Conservation (phyloP, 2,113 vertebrate genomes). For the Onychorhynchus coronatus region DNA sequence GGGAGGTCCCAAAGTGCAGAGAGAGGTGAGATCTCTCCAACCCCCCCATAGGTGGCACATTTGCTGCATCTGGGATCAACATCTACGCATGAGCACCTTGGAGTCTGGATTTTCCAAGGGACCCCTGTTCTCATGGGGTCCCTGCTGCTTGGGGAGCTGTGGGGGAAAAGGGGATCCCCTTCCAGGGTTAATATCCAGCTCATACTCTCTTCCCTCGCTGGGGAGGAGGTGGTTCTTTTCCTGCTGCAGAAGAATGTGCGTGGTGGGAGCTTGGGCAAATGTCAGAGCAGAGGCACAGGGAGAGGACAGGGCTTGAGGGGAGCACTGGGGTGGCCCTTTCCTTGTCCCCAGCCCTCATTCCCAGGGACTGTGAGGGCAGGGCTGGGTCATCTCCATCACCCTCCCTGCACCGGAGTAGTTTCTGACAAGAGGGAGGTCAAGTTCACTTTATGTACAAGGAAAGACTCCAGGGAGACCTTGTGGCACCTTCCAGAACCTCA, state of each 20-base stretch:
- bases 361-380: not conserved
- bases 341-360: not conserved
- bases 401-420: not conserved
- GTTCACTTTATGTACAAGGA: rapidly evolving
- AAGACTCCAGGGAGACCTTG: too few relatives aligned
- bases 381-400: not conserved
- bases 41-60: not conserved
- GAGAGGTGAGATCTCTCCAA: not conserved
- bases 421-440: too few relatives aligned
- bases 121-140: not conserved
- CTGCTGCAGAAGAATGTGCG: not conserved
- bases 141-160: not conserved
- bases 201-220: too few relatives aligned
- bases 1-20: not conserved
- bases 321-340: not conserved
- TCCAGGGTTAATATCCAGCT: not conserved
- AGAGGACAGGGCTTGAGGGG: not conserved
- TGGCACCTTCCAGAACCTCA: not conserved
- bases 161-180: not conserved
- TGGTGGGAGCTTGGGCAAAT: not conserved
- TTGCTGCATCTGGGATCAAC: not conserved
- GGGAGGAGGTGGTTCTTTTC: not conserved
- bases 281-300: not conserved
- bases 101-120: not conserved
- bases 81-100: rapidly evolving